Conservation (phyloP, 2,888 invertebrate genomes). For the Pachymerium ferrugineum region DNA sequence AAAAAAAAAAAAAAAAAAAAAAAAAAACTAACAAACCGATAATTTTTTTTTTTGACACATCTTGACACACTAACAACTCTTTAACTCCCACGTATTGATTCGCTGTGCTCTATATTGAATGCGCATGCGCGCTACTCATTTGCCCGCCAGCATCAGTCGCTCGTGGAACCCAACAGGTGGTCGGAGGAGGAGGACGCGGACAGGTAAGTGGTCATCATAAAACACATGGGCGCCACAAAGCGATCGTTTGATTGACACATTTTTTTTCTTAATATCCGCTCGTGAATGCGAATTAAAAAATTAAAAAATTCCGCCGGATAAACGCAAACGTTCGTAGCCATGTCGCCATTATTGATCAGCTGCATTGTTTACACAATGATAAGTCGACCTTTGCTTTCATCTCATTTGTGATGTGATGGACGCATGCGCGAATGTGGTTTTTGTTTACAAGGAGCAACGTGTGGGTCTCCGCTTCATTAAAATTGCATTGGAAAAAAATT, state of each 20-base stretch:
- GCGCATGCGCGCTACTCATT: neutral
- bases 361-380: neutral
- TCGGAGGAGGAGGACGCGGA: neutral
- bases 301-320: no score
- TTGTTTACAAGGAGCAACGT: no score
- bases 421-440: neutral
- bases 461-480: neutral
- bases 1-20: neutral
- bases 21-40: neutral
- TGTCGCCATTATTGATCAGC: neutral
- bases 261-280: no score
- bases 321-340: neutral
- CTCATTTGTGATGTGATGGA: no score
- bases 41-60: no score
- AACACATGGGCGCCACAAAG: neutral
- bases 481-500: neutral
- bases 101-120: neutral
- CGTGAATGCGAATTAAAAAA: no score
- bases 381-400: no score
- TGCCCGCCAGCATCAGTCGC: neutral
- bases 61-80: neutral
- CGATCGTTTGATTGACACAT: no score
- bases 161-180: neutral
- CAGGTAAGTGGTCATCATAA: neutral
- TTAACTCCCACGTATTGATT: neutral